Base-by-base conservation (phyloP, 1,140 invertebrate species). In the Rhagoletis zephyria region DNA sequence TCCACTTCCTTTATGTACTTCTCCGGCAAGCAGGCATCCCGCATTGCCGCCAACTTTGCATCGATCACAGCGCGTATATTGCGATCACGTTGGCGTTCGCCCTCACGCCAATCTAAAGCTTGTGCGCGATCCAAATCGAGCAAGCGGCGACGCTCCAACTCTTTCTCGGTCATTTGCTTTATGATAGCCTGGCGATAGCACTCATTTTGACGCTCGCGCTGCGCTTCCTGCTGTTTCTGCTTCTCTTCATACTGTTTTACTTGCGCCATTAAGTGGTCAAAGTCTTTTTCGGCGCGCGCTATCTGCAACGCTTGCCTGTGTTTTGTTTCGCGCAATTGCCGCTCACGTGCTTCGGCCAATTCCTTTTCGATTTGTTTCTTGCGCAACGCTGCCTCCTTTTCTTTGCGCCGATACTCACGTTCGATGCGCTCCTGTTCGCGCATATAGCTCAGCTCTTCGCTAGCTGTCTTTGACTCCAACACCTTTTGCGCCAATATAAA, bases 151-250 rank as follows among this genome's bases (percentile, higher is more conserved):
- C 94, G 94, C 89, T 95, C 93, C 60, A 91, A 93, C 90, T 95
- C 95, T 89, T 95, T 95, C 85, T 95, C 94, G 89, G 95, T 94
- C 64, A 96, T 95, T 92, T 96, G 93, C 19, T 90, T 90, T 56
- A 89, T 89, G 48, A 93, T 90, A 42, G 92, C 92, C 0, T 89
- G 88, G 2, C 91, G 89, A 89, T 93, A 93, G 48, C 48, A 70
- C 30, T 90, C 89, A 1, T 90, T 88, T 19, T 89, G 89, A 19
- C 74, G 16, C 6, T 90, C 89, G 4, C 93, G 88, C 3, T 90
- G 89, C 0, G 90, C 90, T 87, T 94, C 94, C 40, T 92, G 89
- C 3, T 93, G 89, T 3, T 90, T 90, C 86, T 94, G 91, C 81
- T 93, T 90, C 51, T 94, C 88, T 86, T 95, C 94, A 60, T 93